Conservation (phyloP, 2,113 vertebrate genomes). For the Thermophis baileyi region DNA sequence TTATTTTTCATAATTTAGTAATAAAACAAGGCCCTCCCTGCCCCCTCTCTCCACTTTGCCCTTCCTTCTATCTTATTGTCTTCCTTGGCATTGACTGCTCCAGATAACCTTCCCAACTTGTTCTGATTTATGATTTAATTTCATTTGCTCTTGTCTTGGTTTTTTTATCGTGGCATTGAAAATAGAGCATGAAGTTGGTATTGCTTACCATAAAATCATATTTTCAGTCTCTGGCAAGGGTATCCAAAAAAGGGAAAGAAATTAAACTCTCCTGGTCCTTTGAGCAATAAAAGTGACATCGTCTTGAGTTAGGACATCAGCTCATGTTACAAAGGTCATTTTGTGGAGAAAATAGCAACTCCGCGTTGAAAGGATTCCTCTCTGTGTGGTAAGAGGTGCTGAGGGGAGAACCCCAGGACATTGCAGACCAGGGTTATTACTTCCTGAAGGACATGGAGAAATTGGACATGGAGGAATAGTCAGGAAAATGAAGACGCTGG, state of each 20-base stretch:
- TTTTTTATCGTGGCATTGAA: conserved; percentile 26
- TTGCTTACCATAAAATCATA: conserved; percentile 32
- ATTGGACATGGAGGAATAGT: background rate
- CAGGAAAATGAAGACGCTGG: background rate
- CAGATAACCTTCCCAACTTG: conserved; percentile 16
- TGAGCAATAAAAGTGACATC: conserved; percentile 17
- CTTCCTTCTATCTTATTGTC: conserved; percentile 8
- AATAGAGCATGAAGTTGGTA: conserved; percentile 21
- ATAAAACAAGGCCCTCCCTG: conserved; percentile 2
- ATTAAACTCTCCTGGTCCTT: conserved; percentile 18
- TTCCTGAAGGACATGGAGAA: background rate
- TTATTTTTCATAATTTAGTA: conserved; percentile 1
- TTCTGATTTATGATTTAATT: conserved; percentile 30
- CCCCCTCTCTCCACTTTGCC: background rate
- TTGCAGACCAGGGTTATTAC: background rate
- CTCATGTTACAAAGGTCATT: background rate
- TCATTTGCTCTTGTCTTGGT: conserved; percentile 27
- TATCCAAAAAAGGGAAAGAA: conserved; percentile 17
- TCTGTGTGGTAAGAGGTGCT: background rate
- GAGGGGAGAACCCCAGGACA: background rate
- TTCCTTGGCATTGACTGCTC: conserved; percentile 9
- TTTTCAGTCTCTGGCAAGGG: conserved; percentile 12
- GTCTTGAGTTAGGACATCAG: conserved; percentile 16
- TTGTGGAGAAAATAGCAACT: background rate
- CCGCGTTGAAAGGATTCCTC: background rate